Evolutionary conservation across 2,113 vertebrate genomes (phyloP).

Genomic region (Paralichthys olivaceus): DNA sequence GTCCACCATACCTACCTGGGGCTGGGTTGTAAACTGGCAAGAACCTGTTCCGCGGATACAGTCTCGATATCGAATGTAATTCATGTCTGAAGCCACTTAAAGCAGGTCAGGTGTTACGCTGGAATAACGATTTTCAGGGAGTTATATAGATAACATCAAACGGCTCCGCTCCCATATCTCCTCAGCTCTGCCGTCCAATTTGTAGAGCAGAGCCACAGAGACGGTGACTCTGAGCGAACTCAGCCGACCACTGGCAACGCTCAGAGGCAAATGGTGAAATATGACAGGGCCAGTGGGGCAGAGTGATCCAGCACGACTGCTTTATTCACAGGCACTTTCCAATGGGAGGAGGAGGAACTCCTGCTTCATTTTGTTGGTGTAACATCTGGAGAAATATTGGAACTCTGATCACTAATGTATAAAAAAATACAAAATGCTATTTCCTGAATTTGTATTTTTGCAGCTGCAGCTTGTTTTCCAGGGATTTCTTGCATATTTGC

Average conservation of each 20-base stretch:
- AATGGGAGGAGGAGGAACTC: too few relatives aligned
- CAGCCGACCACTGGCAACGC: conserved; percentile 25
- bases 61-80: conserved; percentile 1
- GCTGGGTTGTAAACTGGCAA: neutral
- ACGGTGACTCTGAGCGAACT: conserved; percentile 23
- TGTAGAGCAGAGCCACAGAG: conserved; percentile 43
- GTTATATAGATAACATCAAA: conserved; percentile 45
- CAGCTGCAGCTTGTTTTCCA: too few relatives aligned
- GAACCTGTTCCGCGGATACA: neutral
- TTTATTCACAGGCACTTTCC: neutral
- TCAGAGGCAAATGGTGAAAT: conserved; percentile 41
- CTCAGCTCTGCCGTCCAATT: conserved; percentile 23
- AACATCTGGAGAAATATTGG: neutral
- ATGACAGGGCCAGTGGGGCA: neutral
- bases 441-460: too few relatives aligned
- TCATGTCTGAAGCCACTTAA: conserved; percentile 19
- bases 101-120: conserved; percentile 53
- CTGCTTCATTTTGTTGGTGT: too few relatives aligned
- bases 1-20: neutral
- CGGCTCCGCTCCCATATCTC: conserved; percentile 22
- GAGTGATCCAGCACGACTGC: too few relatives aligned
- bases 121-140: conserved; percentile 38
- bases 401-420: neutral
- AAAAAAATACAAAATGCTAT: too few relatives aligned
- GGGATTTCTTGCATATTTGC: too few relatives aligned